Evolutionary conservation across 1,140 invertebrate genomes (phyloP).

Genomic region (Myzus persicae): DNA sequence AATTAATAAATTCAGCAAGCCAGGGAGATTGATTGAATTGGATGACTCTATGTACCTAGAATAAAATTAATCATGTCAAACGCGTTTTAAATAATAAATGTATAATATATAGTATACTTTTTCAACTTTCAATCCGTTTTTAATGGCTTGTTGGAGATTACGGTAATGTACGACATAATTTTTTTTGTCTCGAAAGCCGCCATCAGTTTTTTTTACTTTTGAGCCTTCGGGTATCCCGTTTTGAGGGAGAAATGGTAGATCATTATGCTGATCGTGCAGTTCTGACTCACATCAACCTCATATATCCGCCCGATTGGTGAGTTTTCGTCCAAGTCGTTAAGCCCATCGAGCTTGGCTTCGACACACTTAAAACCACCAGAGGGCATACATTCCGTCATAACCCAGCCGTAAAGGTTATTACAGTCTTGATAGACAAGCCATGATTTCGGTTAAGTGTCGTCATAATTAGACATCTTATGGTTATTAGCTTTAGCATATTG

Average conservation of each 20-base stretch:
- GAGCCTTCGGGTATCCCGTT: constrained; percentile 58
- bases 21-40: not conserved
- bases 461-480: not conserved
- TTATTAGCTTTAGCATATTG: not conserved
- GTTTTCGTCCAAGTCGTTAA: not conserved
- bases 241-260: constrained; percentile 65
- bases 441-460: not conserved
- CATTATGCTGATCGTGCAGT: constrained; percentile 63
- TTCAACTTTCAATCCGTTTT: constrained; percentile 65
- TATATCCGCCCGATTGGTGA: not conserved
- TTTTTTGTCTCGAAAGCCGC: constrained; percentile 62
- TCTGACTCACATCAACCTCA: not conserved
- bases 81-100: not conserved
- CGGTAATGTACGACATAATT: constrained; percentile 68
- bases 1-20: not conserved
- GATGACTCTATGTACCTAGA: not conserved
- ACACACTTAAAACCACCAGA: not conserved
- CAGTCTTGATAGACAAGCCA: not conserved
- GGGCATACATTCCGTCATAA: not conserved
- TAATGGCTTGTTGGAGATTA: constrained; percentile 66
- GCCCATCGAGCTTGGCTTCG: not conserved
- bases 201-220: constrained; percentile 62
- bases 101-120: constrained; percentile 60
- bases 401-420: not conserved
- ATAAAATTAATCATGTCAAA: no score